Percentiles rank a stretch among this genome's conserved stretches.
These are phyloP conservation scores for Charadrius vociferus DNA, from an alignment of 2,113 vertebrate species.

Conservation along the genomic window DNA sequence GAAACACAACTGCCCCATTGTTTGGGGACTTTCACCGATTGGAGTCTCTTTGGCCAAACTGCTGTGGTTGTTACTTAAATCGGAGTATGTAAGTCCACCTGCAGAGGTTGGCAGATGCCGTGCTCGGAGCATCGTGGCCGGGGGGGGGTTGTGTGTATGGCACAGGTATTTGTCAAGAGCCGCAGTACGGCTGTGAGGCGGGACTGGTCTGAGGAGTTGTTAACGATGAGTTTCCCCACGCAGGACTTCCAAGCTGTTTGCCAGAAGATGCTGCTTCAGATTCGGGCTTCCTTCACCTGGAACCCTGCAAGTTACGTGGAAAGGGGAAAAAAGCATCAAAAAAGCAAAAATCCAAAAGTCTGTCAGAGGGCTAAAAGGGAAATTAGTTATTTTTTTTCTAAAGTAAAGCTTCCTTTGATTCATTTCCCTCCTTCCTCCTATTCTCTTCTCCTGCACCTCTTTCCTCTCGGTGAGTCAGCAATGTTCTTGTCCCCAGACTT, in stretches of 20 bases:
- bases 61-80: not conserved
- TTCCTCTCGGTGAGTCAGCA: not conserved
- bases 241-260: not conserved
- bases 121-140: not conserved
- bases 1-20: not conserved
- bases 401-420: constrained; percentile 1
- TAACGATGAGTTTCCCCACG: not conserved
- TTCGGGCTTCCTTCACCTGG: not conserved
- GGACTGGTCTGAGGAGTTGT: not conserved
- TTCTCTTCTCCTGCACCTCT: not conserved
- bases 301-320: not conserved
- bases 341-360: not conserved
- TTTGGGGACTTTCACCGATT: not conserved
- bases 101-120: not conserved
- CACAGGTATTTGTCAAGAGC: not conserved
- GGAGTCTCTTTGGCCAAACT: not conserved
- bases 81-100: fast-evolving
- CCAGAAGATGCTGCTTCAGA: not conserved
- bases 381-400: not conserved
- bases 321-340: not conserved
- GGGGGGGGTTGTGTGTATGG: not conserved
- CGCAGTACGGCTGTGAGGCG: fast-evolving
- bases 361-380: not conserved
- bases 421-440: constrained; percentile 1
- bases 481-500: not conserved